Base-by-base conservation (phyloP, 1,140 invertebrate genomes). In the Halotydeus destructor region DNA sequence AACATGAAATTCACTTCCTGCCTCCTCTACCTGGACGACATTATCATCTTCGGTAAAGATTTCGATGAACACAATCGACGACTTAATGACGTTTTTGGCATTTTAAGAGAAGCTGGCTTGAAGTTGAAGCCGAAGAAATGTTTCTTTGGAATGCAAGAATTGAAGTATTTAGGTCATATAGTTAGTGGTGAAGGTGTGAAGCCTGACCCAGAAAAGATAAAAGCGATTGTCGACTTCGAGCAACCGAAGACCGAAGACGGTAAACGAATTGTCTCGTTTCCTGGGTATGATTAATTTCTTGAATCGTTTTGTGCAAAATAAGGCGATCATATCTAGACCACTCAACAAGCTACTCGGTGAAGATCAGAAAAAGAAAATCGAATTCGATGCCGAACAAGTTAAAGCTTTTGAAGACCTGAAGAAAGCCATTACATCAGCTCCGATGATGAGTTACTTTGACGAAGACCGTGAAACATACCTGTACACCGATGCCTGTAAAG, bases 351-450 rank as follows among this genome's bases (percentile, higher is more conserved):
- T 67, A 9, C 38, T 59, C 14, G n/a, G n/a, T n/a, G n/a, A n/a
- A n/a, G n/a, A n/a, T n/a, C n/a, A n/a, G n/a, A 57, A 59, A 43
- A 62, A 65, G 48, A 52, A 62, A 14, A 37, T 22, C 18, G 16
- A 38, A 11, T 63, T 55, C 37, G 4, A 41, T 16, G 2, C 47
- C 0, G 31, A 56, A 14, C 53, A 55, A 18, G 26, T 50, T 45
- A 34, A 64, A 27, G 56, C 51, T 4, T 57, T 55, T 21, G 49
- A 60, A 23, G 47, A 46, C 28, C 22, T 64, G 3, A 62, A 63
- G 51, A 21, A 46, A 18, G 28, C 40, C 11, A 27, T 57, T 25
- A 49, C 46, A 11, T n/a, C 18, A 5, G 34, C 48, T 30, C 46
- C 48, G 5, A 57, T 56, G 11, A 41, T 48, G 9, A 5, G 57